Evolutionary conservation across 2,113 vertebrate genomes (phyloP), one percentile per base, ranked within the genome.

Genomic region (Dicrurus megarhynchus): DNA sequence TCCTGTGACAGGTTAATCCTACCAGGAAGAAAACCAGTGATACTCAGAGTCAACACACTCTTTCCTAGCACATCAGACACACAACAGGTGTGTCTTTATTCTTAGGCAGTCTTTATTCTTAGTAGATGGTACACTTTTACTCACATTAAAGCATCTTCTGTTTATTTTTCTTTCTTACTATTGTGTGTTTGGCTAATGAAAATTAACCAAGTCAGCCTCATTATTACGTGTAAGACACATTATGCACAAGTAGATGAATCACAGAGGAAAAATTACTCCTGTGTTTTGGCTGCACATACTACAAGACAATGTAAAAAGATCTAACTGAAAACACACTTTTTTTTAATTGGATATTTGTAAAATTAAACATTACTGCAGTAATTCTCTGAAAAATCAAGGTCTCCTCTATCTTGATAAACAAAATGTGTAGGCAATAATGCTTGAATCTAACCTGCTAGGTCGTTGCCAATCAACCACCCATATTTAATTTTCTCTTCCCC

Each of bases 111-210:
- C 35, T 88, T 93, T 64, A 69, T 85, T 83, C 85, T 89, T 75
- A 44, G 61, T 41, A 69, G 53, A 23, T 46, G 14, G 24, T 69
- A 32, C 22, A 80, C 59, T 84, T 92, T 88, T 61, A 80, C 11
- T 74, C 46, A 57, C 1, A 13, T 84, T 74, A 90, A 80, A 90
- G 50, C 14, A 74, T 35, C 28, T 69, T 94, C 61, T 79, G 23
- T 70, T 96, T 95, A 35, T 78, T 92, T 92, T 86, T 60, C 77
- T 87, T 78, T 89, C 49, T 78, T 70, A 56, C 22, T 87, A 17
- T 35, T 93, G 80, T 59, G n/a, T 84, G 6, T 82, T 89, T 60
- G 37, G 20, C 49, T 91, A n/a, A 84, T 35, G 57, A 44, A 63
- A 93, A 81, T 63, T 42, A 90, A 86, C 53, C 59, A 67, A 73